phyloP scores from a whole-genome alignment of 2,888 invertebrate genomes.

The Matsumyia berberina region DNA sequence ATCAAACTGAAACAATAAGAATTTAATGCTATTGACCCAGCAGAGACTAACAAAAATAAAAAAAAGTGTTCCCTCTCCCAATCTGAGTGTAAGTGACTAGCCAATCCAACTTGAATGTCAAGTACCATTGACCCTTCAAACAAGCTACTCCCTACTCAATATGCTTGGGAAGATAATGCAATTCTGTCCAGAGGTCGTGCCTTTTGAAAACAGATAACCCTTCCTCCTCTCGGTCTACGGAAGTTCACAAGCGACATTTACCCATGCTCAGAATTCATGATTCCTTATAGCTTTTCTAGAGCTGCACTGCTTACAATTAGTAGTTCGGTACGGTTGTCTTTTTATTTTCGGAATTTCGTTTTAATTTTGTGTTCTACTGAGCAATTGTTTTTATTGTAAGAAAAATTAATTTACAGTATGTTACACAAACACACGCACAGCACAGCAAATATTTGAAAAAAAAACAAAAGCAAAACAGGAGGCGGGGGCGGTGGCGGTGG shows the following conservation, averaged over 20 bases:
- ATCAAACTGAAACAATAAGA: slow-evolving; percentile 26
- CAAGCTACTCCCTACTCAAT: background rate
- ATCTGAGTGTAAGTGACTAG: background rate
- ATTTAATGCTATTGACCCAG: slow-evolving; percentile 12
- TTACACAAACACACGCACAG: slow-evolving; percentile 64
- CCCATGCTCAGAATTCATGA: slow-evolving; percentile 85
- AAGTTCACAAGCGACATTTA: slow-evolving; percentile 78
- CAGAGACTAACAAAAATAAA: background rate
- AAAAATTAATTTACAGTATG: slow-evolving; percentile 48
- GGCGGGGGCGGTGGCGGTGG: slow-evolving; percentile 58
- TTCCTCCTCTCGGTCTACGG: slow-evolving; percentile 29
- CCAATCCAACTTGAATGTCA: slow-evolving; percentile 10
- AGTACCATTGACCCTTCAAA: slow-evolving; percentile 22
- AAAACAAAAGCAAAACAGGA: slow-evolving; percentile 45
- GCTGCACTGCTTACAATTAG: slow-evolving; percentile 38
- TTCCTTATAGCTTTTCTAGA: slow-evolving; percentile 78
- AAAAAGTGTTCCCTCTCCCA: background rate
- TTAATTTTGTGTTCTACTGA: slow-evolving; percentile 51
- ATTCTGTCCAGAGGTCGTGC: background rate
- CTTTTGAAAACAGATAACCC: slow-evolving; percentile 7
- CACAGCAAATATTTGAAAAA: slow-evolving; percentile 41
- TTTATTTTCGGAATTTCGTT: slow-evolving; percentile 37
- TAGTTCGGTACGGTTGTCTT: slow-evolving; percentile 20
- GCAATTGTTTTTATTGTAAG: slow-evolving; percentile 62
- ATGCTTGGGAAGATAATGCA: background rate